Evolutionary conservation across 2,797 vertebrate species (phyloP).

Genomic region (Linurgus olivaceus): DNA sequence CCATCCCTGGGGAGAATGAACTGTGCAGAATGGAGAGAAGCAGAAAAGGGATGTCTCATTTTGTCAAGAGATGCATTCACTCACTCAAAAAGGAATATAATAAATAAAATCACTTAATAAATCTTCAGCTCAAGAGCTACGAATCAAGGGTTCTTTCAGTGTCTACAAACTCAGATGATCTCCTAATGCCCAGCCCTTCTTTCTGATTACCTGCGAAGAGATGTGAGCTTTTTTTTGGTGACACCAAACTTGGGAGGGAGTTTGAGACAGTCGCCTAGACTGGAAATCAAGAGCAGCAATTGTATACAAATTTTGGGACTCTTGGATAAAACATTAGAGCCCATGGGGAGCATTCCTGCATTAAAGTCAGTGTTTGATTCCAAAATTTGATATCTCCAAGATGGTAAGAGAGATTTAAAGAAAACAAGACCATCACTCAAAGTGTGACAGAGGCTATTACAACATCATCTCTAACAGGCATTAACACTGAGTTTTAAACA

Average conservation of each 20-base stretch:
- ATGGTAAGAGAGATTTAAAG: conserved; percentile 28
- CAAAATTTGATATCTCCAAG: conserved; percentile 55
- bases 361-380: conserved; percentile 13
- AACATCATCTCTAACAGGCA: conserved; percentile 27
- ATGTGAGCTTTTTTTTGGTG: background rate
- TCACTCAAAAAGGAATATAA: background rate
- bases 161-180: background rate
- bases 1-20: background rate
- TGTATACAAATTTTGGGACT: conserved; percentile 26
- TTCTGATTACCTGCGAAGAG: background rate
- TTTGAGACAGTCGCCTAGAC: background rate
- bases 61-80: background rate
- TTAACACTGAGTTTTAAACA: conserved; percentile 11
- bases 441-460: conserved; percentile 32
- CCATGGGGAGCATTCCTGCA: background rate
- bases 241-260: background rate
- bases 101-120: background rate
- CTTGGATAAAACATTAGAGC: conserved; percentile 19
- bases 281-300: conserved; percentile 6
- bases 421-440: conserved; percentile 60
- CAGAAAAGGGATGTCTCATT: background rate
- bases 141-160: background rate
- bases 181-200: background rate
- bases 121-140: background rate
- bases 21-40: background rate